Evolutionary conservation across 2,113 vertebrate species (phyloP), one percentile per base, ranked within the genome.

Genomic region (Microtus richardsoni): DNA sequence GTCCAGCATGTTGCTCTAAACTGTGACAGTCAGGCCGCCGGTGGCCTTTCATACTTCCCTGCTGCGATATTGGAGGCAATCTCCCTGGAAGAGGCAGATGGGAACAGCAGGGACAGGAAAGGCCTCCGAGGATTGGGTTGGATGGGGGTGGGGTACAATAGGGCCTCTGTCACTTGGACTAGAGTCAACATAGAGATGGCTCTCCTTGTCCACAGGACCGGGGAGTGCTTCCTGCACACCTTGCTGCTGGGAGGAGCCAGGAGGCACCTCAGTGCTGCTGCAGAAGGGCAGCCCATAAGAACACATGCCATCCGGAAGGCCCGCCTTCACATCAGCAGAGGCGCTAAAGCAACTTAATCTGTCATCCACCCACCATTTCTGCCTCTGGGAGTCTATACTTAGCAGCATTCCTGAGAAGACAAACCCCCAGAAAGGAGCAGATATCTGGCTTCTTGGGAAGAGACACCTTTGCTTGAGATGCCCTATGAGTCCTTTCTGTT

Each of bases 401-500:
- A 54, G 47, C 17, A 68, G 47, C 26, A 10, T 49, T 93, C 64
- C 80, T 47, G 58, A 64, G 39, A 74, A 83, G 70, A 26, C 0
- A 16, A 36, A 88, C 87, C 66, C 77, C 83, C 47, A 36, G 75
- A 79, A 78, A 89, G 85, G 41, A 70, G 13, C 54, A 6, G 26
- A 3, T 30, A 5, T 0, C 47, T 14, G 21, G 39, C 64, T 88
- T 91, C 91, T 71, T 16, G 33, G n/a, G 77, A 85, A 14, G 62
- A 73, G 83, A 58, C 41, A 91, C 87, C 86, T 64, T 75, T 49
- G 68, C 89, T 97, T 41, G 96, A 41, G 93, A 97, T 97, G 95
- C 95, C 97, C 97, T 89, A 73, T 84, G 91, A 77, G 91, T 80
- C 96, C 95, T 98, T 91, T 96, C 93, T 93, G 77, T 97, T 93